phyloP scores from a whole-genome alignment of 1,140 invertebrate species.

The Tetranychus urticae region DNA sequence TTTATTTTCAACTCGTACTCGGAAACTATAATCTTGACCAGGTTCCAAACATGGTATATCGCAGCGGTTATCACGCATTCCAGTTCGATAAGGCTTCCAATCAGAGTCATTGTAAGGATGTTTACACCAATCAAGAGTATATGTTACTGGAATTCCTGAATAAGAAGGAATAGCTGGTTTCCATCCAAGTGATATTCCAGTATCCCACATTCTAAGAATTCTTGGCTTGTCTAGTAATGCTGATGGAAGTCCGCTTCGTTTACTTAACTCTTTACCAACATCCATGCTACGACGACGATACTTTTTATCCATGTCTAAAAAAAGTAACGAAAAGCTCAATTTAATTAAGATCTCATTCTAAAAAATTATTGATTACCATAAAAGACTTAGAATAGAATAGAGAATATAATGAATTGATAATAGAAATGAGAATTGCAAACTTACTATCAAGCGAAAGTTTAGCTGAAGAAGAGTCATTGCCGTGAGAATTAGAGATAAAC shows the following conservation, averaged over 20 bases:
- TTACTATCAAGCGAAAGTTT: conserved; percentile 56
- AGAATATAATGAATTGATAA: too few species aligned
- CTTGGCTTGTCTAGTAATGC: conserved; percentile 63
- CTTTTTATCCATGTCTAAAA: not conserved
- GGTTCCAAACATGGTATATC: conserved; percentile 59
- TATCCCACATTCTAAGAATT: conserved; percentile 63
- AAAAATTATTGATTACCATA: too few species aligned
- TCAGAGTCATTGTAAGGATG: conserved; percentile 44
- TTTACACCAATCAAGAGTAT: conserved; percentile 77
- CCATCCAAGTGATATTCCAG: conserved; percentile 63
- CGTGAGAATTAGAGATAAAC: conserved; percentile 53
- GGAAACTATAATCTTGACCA: conserved; percentile 68
- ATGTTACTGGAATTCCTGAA: conserved; percentile 60
- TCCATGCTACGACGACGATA: not conserved
- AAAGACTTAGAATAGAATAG: too few species aligned
- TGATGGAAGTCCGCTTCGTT: conserved; percentile 33
- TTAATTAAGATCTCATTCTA: too few species aligned
- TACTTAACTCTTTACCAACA: not conserved
- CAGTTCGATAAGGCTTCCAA: conserved; percentile 55
- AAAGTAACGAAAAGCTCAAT: not conserved
- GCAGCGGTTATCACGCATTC: conserved; percentile 53
- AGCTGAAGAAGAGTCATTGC: conserved; percentile 53
- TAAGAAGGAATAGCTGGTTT: conserved; percentile 58
- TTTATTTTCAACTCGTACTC: conserved; percentile 80
- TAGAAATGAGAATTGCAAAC: conserved; percentile 15